These are phyloP conservation scores for Aphelinus certus DNA, from an alignment of 1,140 invertebrate genomes.

Conservation along the genomic window DNA sequence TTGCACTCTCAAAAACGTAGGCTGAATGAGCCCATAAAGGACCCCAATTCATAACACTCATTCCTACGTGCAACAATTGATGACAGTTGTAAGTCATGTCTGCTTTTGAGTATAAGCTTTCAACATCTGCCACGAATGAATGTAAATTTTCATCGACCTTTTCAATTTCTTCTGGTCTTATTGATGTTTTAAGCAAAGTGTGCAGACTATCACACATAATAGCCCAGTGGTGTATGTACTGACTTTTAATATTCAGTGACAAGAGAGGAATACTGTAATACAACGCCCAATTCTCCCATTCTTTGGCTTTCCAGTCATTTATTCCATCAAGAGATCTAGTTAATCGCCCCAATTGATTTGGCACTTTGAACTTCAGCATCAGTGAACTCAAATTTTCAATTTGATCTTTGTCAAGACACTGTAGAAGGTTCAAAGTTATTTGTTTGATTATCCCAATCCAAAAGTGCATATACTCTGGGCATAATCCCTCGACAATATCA, in stretches of 20 bases:
- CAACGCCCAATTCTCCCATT: no score
- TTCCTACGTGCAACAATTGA: conserved; percentile 31
- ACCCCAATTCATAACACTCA: conserved; percentile 34
- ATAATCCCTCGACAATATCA: no score
- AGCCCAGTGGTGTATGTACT: conserved; percentile 1
- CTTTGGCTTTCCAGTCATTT: no score
- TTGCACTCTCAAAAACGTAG: conserved; percentile 35
- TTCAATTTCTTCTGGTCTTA: neutral
- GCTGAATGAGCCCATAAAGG: conserved; percentile 32
- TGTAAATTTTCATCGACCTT: neutral
- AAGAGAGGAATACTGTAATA: no score
- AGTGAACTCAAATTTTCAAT: no score
- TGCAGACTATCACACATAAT: conserved; percentile 4
- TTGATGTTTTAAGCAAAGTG: neutral
- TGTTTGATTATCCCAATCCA: no score
- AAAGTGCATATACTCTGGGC: no score
- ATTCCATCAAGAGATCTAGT: no score
- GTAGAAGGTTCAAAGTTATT: no score
- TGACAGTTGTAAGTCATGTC: conserved; percentile 36
- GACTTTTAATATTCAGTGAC: neutral
- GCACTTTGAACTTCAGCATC: no score
- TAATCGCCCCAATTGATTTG: no score
- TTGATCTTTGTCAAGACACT: no score
- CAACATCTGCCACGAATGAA: conserved; percentile 21
- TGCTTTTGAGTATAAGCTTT: conserved; percentile 31